phyloP scores from a whole-genome alignment of 92 coral and sea anemone genomes.

The Scolanthus callimorphus region DNA sequence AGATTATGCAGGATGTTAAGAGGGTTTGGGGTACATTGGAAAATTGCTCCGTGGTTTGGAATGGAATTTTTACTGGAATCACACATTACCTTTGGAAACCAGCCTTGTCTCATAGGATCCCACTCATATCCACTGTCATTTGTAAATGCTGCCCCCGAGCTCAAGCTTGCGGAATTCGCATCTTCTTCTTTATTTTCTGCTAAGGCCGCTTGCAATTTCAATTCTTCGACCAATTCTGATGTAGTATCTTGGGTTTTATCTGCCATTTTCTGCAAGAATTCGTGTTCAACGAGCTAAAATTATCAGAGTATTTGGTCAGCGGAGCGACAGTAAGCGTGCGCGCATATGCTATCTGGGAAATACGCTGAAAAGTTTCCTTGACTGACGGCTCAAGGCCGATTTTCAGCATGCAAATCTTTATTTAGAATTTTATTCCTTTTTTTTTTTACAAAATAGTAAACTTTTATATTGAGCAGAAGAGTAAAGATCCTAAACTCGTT shows the following conservation, averaged over 20 bases:
- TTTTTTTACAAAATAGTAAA: too few species aligned
- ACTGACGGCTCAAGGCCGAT: background rate
- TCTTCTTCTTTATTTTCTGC: background rate
- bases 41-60: too few species aligned
- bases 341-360: background rate
- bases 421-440: too few species aligned
- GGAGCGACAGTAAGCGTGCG: background rate
- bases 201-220: conserved; percentile 43
- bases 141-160: conserved; percentile 31
- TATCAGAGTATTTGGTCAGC: too few species aligned
- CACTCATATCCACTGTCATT: conserved; percentile 85
- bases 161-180: conserved; percentile 6
- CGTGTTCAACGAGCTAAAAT: too few species aligned
- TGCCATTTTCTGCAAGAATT: too few species aligned
- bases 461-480: too few species aligned
- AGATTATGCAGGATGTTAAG: too few species aligned
- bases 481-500: too few species aligned
- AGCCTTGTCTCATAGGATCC: conserved; percentile 78
- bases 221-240: conserved; percentile 43
- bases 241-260: conserved; percentile 8
- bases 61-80: too few species aligned
- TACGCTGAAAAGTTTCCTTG: background rate
- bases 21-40: too few species aligned
- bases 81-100: conserved; percentile 96
- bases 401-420: background rate